A percentile compares a stretch with the other conserved stretches of the same genome.
These are phyloP conservation scores for Apistogramma diplotaenia DNA, from an alignment of 2,113 vertebrate species.

Conservation along the genomic window DNA sequence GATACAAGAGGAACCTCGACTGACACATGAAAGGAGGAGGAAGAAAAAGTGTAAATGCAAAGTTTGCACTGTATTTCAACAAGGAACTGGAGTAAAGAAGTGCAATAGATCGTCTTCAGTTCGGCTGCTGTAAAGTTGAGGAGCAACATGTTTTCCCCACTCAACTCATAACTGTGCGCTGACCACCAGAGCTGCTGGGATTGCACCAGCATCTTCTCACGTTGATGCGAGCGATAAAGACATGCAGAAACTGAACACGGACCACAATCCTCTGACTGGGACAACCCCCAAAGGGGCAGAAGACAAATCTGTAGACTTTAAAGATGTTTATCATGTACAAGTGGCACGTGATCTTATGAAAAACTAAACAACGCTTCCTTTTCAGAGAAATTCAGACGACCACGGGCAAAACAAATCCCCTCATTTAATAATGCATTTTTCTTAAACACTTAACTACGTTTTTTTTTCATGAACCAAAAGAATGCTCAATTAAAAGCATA, in stretches of 20 bases:
- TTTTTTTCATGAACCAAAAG: background rate
- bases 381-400: background rate
- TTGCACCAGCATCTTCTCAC: background rate
- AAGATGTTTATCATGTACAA: background rate
- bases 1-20: constrained; percentile 1
- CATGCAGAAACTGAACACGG: background rate
- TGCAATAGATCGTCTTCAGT: background rate
- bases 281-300: background rate
- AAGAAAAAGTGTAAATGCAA: background rate
- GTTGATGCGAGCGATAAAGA: background rate
- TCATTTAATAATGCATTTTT: background rate
- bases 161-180: background rate
- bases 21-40: background rate
- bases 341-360: background rate
- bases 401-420: too few relatives aligned
- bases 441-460: too few relatives aligned
- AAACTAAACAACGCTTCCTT: background rate
- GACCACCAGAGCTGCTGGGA: background rate
- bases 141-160: background rate
- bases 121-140: background rate
- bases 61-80: background rate
- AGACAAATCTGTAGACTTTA: background rate
- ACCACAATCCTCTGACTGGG: background rate
- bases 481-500: background rate
- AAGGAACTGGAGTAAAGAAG: background rate